Evolutionary conservation across 1,140 invertebrate species (phyloP), one percentile per base, ranked within the genome.

Genomic region (Pantala flavescens): DNA sequence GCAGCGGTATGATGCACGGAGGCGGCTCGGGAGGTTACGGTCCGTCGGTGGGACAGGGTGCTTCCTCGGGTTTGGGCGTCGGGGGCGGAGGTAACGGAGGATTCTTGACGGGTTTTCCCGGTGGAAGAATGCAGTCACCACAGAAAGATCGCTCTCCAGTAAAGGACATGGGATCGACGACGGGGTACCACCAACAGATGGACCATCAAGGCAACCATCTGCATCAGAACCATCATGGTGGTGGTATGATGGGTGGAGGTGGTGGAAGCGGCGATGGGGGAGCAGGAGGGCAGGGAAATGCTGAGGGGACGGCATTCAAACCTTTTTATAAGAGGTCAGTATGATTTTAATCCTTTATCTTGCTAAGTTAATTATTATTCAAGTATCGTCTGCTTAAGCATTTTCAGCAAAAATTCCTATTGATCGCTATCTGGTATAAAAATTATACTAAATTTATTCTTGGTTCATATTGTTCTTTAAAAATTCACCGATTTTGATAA

Each of bases 241-340:
- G 55, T 73, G 75, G 23, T 71, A 75, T 72, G 74, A 76, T 75
- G 76, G 49, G 70, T 10, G 49, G 42, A 14, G 76, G 76, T 14
- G 23, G 63, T 42, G n/a, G 81, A 78, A 80, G 82, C 77, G 83
- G 81, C 43, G 75, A 83, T 78, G 82, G 63, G 1, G 63, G 42
- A 81, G 78, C 80, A 82, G 70, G 83, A 82, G 78, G 84, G 83
- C 80, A 74, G 76, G 79, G 78, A 84, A 88, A 77, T 77, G 77
- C 73, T 63, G 81, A 82, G 43, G 79, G 79, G 42, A 88, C 91
- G 55, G 90, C 90, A 79, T 95, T 94, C 81, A 93, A 93, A 82
- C 92, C 92, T 73, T 92, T 94, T 82, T 94, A 93, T 82, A 95
- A 94, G 85, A 93, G 91, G 92, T 94, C 81, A 85, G 84, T 78